Conservation (phyloP, 1,140 invertebrate species). For the Solenopsis fugax region DNA sequence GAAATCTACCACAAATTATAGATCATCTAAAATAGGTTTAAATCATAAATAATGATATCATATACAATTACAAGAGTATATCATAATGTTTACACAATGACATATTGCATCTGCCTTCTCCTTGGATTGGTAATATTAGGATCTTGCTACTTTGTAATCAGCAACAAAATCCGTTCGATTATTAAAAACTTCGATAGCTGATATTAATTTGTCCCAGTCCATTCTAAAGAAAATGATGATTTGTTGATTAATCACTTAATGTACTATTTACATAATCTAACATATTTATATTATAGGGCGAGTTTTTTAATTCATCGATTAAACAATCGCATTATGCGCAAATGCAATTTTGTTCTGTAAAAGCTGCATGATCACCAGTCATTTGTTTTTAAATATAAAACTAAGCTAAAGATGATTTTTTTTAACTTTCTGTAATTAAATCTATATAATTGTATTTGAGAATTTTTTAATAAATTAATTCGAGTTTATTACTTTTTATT, state of each 20-base stretch:
- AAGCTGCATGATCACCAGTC: not conserved
- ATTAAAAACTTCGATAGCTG: constrained; percentile 82
- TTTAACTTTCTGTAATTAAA: not conserved
- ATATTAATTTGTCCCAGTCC: constrained; percentile 86
- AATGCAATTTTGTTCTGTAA: no score
- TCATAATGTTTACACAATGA: constrained; percentile 88
- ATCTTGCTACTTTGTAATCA: constrained; percentile 91
- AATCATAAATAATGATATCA: not conserved
- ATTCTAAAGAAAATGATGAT: constrained; percentile 80
- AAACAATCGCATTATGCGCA: no score
- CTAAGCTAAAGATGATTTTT: not conserved
- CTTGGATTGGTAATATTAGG: constrained; percentile 90
- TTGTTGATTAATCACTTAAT: not conserved
- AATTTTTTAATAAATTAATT: no score
- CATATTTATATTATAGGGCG: not conserved
- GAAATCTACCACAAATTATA: not conserved
- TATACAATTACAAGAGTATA: not conserved
- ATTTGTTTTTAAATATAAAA: constrained; percentile 1
- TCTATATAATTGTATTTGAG: no score
- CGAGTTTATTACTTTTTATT: no score
- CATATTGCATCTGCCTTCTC: constrained; percentile 90
- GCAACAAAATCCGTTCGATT: constrained; percentile 88
- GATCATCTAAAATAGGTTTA: not conserved
- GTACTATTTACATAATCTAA: not conserved
- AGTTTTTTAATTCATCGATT: no score